phyloP scores from a whole-genome alignment of 64 coral and sea anemone species.

The Pocillopora damicornis region DNA sequence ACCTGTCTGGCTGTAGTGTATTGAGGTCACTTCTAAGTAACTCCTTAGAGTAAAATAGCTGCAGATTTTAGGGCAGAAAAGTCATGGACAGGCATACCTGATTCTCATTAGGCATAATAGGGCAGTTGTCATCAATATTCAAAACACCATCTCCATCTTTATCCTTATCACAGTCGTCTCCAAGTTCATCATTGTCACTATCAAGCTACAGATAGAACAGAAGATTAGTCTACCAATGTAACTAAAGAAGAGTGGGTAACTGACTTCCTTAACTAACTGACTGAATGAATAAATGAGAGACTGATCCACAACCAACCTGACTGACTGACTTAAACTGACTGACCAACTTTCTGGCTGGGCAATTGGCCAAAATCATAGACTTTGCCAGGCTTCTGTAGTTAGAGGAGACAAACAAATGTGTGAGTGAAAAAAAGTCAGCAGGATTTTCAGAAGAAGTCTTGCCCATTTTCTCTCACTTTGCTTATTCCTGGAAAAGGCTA shows the following conservation, averaged over 20 bases:
- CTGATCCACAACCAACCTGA: neutral
- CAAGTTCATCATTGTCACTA: conserved; percentile 36
- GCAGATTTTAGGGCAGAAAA: neutral
- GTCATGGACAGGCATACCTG: conserved; percentile 6
- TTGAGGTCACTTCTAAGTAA: too few species aligned
- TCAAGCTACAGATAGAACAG: conserved; percentile 26
- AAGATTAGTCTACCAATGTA: neutral
- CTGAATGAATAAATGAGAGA: neutral
- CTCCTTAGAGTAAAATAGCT: too few species aligned
- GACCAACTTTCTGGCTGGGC: neutral
- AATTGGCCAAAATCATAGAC: neutral
- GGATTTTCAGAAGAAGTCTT: too few species aligned
- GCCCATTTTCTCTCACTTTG: too few species aligned
- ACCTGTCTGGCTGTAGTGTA: too few species aligned
- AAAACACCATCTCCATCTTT: conserved; percentile 50
- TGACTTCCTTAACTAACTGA: neutral
- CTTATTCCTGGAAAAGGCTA: too few species aligned
- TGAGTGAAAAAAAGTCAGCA: too few species aligned
- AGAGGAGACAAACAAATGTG: too few species aligned
- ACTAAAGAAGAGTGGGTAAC: too few species aligned
- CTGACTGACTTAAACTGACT: neutral
- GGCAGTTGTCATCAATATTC: conserved; percentile 46
- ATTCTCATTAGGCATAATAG: conserved; percentile 6
- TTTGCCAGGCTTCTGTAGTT: too few species aligned
- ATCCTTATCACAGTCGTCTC: conserved; percentile 54